phyloP scores from a whole-genome alignment of 1,140 invertebrate species.

The Drosophila repleta region DNA sequence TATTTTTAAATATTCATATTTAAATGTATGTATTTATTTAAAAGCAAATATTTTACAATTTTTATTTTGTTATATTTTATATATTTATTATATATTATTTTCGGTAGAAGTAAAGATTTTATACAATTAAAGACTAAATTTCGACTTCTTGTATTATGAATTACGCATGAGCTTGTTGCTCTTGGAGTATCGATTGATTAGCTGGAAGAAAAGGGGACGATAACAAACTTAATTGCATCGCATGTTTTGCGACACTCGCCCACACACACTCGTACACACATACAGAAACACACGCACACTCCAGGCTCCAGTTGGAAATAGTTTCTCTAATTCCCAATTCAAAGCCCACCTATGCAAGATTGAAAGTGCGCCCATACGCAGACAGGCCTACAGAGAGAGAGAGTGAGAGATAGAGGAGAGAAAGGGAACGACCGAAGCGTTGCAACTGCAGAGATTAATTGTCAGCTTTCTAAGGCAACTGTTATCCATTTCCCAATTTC shows the following conservation, averaged over 20 bases:
- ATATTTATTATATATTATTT: too few relatives aligned
- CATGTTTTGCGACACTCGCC: slow-evolving; percentile 54
- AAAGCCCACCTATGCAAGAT: slow-evolving; percentile 44
- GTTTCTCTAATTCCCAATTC: slow-evolving; percentile 61
- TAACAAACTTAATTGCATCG: slow-evolving; percentile 64
- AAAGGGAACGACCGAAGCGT: slow-evolving; percentile 28
- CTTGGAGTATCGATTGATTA: slow-evolving; percentile 36
- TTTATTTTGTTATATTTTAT: too few relatives aligned
- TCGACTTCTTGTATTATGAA: slow-evolving; percentile 31
- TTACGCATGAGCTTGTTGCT: slow-evolving; percentile 49
- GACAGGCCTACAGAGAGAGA: background rate
- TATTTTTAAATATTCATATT: too few relatives aligned
- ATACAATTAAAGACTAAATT: background rate
- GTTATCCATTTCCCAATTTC: slow-evolving; percentile 56
- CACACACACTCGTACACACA: slow-evolving; percentile 46
- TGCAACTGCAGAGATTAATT: slow-evolving; percentile 69
- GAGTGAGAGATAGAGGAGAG: background rate
- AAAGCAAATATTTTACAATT: too few relatives aligned
- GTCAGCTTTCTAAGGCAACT: slow-evolving; percentile 65
- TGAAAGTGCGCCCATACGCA: slow-evolving; percentile 27
- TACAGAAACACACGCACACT: slow-evolving; percentile 11
- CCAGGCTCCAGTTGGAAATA: slow-evolving; percentile 45
- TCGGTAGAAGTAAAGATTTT: too few relatives aligned
- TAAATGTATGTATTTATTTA: too few relatives aligned
- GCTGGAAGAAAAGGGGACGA: slow-evolving; percentile 27